phyloP scores from a whole-genome alignment of 2,113 vertebrate genomes.

The Macrotus californicus region DNA sequence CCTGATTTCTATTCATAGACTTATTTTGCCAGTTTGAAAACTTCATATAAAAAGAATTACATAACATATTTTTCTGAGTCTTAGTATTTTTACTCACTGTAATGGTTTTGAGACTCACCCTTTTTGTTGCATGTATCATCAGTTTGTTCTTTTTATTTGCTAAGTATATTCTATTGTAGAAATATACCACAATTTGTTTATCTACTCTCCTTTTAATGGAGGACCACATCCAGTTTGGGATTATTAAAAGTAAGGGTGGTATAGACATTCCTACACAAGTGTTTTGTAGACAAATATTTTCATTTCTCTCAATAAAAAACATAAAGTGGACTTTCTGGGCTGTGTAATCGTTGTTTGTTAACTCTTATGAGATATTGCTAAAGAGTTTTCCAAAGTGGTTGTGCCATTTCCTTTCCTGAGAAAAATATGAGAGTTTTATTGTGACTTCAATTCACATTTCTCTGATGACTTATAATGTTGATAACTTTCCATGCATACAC shows the following conservation, averaged over 20 bases:
- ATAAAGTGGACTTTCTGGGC: not conserved
- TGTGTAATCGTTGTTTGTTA: not conserved
- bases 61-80: not conserved
- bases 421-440: not conserved
- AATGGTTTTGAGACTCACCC: not conserved
- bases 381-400: not conserved
- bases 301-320: not conserved
- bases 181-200: not conserved
- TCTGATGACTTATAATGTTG: not conserved
- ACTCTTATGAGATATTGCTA: not conserved
- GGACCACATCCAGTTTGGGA: not conserved
- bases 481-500: not conserved
- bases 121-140: not conserved
- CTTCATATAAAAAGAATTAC: not conserved
- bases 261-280: not conserved
- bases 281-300: not conserved
- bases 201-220: not conserved
- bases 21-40: not conserved
- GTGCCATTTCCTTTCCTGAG: not conserved
- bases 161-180: not conserved
- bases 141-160: not conserved
- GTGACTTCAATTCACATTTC: not conserved
- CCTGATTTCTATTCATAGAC: not conserved
- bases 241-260: too few relatives aligned
- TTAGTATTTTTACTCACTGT: not conserved